Evolutionary conservation across 2,797 vertebrate genomes (phyloP).

Genomic region (Enoplosus armatus): DNA sequence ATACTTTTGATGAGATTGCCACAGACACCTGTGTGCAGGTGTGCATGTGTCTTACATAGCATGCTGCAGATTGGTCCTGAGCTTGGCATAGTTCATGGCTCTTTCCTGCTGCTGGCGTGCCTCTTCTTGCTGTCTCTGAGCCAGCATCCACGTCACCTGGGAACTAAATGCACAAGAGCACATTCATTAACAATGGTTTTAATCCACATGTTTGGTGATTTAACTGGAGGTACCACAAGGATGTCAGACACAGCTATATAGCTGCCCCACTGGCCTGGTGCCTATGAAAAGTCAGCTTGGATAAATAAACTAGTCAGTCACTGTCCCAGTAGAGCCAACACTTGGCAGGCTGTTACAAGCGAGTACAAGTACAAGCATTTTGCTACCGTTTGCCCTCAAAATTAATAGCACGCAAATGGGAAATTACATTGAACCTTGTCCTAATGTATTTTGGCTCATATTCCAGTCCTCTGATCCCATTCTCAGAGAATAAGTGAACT

Average conservation of each 20-base stretch:
- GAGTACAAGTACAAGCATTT: conserved; percentile 50
- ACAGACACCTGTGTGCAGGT: not conserved
- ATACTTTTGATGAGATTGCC: not conserved
- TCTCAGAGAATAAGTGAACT: conserved; percentile 44
- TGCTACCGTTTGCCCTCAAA: conserved; percentile 62
- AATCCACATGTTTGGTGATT: conserved; percentile 78
- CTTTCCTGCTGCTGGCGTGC: conserved; percentile 98
- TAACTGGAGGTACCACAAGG: conserved; percentile 13
- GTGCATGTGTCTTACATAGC: conserved; percentile 91
- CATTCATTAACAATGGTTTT: conserved; percentile 72
- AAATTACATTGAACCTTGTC: conserved; percentile 58
- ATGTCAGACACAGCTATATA: conserved; percentile 18
- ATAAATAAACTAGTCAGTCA: conserved; percentile 66
- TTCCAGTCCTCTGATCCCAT: conserved; percentile 40
- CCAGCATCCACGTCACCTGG: conserved; percentile 99
- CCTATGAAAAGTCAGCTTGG: conserved; percentile 53
- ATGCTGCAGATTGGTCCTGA: conserved; percentile 98
- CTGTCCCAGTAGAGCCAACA: conserved; percentile 45
- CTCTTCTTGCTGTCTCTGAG: conserved; percentile 99
- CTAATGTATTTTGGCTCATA: conserved; percentile 70
- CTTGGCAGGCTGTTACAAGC: conserved; percentile 73
- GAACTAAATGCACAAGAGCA: conserved; percentile 84
- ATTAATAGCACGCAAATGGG: conserved; percentile 69
- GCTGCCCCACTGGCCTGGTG: conserved; percentile 40
- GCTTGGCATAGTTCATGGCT: conserved; percentile 99